Percentiles rank a stretch among this genome's conserved stretches.
phyloP scores from a whole-genome alignment of 2,113 vertebrate species.

The Turdus rufiventris region DNA sequence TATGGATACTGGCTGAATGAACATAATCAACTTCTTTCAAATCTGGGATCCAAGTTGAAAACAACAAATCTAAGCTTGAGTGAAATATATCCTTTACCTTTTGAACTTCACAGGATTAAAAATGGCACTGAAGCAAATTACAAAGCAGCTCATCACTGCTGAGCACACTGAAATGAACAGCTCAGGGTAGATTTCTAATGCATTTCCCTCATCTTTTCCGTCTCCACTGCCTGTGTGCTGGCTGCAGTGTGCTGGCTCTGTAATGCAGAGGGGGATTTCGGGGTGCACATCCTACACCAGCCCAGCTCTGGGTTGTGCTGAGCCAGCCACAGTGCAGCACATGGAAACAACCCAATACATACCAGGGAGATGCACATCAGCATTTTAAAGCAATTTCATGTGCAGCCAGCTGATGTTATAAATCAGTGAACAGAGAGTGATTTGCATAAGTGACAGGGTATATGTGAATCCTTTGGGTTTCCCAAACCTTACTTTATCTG shows the following conservation, averaged over 20 bases:
- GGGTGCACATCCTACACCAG: neutral
- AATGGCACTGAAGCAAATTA: neutral
- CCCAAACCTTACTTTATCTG: neutral
- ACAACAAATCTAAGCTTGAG: neutral
- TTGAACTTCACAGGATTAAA: neutral
- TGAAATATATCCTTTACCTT: neutral
- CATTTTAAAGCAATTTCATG: neutral
- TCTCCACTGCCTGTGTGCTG: rapidly evolving
- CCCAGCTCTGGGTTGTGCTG: neutral
- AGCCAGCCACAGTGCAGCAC: neutral
- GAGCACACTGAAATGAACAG: neutral
- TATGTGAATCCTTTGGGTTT: neutral
- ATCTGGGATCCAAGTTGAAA: neutral
- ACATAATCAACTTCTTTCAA: neutral
- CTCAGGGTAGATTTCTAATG: neutral
- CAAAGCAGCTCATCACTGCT: neutral
- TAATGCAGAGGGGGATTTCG: rapidly evolving
- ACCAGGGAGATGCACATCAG: neutral
- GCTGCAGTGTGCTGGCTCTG: neutral
- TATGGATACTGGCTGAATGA: neutral
- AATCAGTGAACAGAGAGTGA: neutral
- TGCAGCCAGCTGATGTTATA: neutral
- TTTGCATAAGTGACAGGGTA: neutral
- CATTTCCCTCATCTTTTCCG: neutral
- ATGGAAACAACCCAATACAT: rapidly evolving